These are phyloP conservation scores for Diorhabda elongata DNA, from an alignment of 1,140 invertebrate species.

Conservation along the genomic window DNA sequence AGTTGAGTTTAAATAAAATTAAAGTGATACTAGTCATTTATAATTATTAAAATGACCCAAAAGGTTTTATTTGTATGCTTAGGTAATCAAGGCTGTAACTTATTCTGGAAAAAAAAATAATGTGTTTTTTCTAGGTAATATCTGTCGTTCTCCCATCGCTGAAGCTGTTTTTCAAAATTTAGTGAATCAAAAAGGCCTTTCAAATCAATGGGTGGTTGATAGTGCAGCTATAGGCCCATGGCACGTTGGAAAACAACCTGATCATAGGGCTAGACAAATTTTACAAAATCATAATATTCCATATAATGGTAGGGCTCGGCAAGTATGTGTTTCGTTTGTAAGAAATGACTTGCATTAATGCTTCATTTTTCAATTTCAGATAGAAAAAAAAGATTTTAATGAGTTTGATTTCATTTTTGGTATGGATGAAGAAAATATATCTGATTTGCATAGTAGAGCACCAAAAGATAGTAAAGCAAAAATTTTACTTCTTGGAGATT, in stretches of 20 bases:
- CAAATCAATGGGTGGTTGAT: constrained; percentile 70
- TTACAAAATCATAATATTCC: constrained; percentile 68
- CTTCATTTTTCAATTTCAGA: constrained; percentile 48
- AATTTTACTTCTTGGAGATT: constrained; percentile 73
- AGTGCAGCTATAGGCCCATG: constrained; percentile 82
- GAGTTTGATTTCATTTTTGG: constrained; percentile 85
- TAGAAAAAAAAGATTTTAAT: constrained; percentile 67
- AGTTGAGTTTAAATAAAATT: too few relatives aligned
- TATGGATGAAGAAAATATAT: constrained; percentile 84
- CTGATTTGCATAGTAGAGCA: constrained; percentile 57
- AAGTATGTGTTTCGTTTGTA: constrained; percentile 49
- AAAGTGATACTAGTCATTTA: too few relatives aligned
- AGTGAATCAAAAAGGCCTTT: constrained; percentile 48
- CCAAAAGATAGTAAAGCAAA: constrained; percentile 59
- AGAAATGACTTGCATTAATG: too few relatives aligned
- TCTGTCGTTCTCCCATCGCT: constrained; percentile 92
- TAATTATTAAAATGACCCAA: constrained; percentile 7
- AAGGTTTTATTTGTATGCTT: constrained; percentile 18
- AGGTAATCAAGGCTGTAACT: not conserved
- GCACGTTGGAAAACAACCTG: constrained; percentile 79
- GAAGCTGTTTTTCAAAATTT: constrained; percentile 82
- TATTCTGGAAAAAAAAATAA: too few relatives aligned
- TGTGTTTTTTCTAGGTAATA: constrained; percentile 65
- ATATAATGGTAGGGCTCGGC: constrained; percentile 71
- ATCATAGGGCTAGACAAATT: constrained; percentile 67